Evolutionary conservation across 2,113 vertebrate genomes (phyloP).

Genomic region (Jacana jacana): DNA sequence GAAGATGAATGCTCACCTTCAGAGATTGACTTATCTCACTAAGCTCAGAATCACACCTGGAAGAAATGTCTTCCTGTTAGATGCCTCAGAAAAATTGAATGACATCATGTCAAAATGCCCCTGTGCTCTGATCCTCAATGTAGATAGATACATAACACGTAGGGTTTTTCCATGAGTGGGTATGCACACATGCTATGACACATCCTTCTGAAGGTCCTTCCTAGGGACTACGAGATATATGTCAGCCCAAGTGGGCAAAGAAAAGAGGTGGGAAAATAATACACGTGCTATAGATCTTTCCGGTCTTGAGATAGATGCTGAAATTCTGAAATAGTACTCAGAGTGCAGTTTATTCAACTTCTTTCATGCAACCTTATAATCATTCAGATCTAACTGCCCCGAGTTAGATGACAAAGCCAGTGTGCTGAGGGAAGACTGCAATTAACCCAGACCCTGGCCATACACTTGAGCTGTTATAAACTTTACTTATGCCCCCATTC

Average conservation of each 20-base stretch:
- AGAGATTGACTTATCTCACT: neutral
- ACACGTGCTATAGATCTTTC: neutral
- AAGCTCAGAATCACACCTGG: neutral
- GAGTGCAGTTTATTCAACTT: neutral
- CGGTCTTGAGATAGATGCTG: neutral
- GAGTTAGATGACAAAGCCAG: neutral
- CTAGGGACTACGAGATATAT: neutral
- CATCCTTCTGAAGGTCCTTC: neutral
- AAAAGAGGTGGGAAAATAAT: neutral
- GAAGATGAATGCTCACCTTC: neutral
- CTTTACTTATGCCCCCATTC: neutral
- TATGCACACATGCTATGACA: neutral
- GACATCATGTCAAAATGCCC: neutral
- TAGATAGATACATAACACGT: accelerated
- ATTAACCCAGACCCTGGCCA: neutral
- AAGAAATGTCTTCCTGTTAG: neutral
- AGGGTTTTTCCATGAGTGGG: accelerated
- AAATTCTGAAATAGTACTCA: neutral
- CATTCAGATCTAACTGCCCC: neutral
- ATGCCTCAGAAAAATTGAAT: neutral
- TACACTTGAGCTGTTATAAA: neutral
- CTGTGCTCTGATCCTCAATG: neutral
- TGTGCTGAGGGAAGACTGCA: neutral
- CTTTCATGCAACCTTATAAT: accelerated
- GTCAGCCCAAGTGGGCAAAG: neutral